Base-by-base conservation (phyloP, 1,140 invertebrate genomes). In the Sitobion miscanthi region DNA sequence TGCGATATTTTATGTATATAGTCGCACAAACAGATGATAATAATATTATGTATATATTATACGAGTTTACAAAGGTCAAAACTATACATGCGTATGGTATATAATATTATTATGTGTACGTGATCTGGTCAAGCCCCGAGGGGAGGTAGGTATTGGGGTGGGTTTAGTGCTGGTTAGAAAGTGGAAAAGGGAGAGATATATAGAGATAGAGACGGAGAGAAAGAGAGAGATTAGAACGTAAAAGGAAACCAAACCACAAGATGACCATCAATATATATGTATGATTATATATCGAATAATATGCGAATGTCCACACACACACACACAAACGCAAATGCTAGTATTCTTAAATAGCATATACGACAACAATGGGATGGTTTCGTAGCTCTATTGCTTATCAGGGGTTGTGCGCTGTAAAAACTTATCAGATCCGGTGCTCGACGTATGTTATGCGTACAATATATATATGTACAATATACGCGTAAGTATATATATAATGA, bases 351-450 rank as follows among this genome's bases (percentile, higher is more conserved):
- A 47, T 77, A 4, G n/a, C 38, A 42, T 85, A 42, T n/a, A 45
- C 45, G n/a, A 89, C 87, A 89, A 54, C n/a, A 89, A 89, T 54
- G 30, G 47, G 47, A 88, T 52, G 47, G 20, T 52, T 52, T 35
- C 49, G 47, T 87, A 17, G 14, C 30, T 77, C 30, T 38, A 38
- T 89, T 57, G n/a, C 49, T 90, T 90, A 90, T 90, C 88, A 45
- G 54, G 88, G 54, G 88, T 57, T 17, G 35, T 23, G n/a, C 8
- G 54, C 6, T 52, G 45, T 85, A 83, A 92, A 92, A 92, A 83
- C 91, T 92, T 92, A 92, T 92, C 91, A 85, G 91, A 92, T 92
- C 91, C 91, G 91, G 90, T 35, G n/a, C 52, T 8, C 17, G 14
- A 14, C 52, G 88, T 90, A 90, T 62, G 54, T 30, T 57, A 42